phyloP scores from a whole-genome alignment of 2,113 vertebrate species.

The Eudyptes chrysolophus region DNA sequence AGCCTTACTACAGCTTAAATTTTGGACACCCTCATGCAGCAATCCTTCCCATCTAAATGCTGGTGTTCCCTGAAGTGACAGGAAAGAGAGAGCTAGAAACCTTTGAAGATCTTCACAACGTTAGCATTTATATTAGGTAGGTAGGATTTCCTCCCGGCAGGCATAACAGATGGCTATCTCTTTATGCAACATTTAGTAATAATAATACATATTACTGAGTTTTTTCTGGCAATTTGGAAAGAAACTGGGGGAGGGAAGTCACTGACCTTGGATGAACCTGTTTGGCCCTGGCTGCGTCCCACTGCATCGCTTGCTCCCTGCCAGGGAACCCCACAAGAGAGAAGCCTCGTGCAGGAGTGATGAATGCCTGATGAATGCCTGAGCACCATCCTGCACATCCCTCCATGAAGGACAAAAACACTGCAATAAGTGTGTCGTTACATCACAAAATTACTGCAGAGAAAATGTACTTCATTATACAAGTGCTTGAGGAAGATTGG shows the following conservation, averaged over 20 bases:
- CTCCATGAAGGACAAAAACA: conserved; percentile 23
- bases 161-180: background rate
- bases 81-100: background rate
- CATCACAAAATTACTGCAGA: background rate
- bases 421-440: background rate
- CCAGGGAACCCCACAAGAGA: background rate
- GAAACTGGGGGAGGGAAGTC: background rate
- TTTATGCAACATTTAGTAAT: background rate
- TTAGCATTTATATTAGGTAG: background rate
- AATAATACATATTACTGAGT: background rate
- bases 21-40: background rate
- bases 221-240: background rate
- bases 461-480: conserved; percentile 50
- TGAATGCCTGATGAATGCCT: background rate
- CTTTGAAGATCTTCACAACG: background rate
- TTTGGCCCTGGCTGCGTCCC: background rate
- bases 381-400: background rate
- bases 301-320: background rate
- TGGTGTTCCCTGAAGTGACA: background rate
- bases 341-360: background rate
- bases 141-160: background rate
- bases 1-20: background rate
- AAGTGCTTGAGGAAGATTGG: conserved; percentile 23
- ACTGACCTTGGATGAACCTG: background rate
- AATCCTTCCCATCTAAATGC: background rate